Evolutionary conservation across 2,888 invertebrate genomes (phyloP), one percentile per base, ranked within the genome.

Genomic region (Eristalinus aeneus): DNA sequence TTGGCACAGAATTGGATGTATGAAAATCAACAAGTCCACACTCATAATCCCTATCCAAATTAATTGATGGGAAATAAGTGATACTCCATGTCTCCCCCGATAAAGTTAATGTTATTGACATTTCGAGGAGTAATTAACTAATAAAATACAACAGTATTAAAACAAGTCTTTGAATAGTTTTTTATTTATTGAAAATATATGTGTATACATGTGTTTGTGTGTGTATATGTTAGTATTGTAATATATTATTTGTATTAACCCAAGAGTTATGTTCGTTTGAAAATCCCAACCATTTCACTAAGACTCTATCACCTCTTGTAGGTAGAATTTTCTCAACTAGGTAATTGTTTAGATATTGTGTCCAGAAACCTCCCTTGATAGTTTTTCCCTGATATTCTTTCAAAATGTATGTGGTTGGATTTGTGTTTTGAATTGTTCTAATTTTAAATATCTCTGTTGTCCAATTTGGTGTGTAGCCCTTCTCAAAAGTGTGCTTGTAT

Each of bases 321-420:
- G 85, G 81, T 65, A 90, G 39, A 20, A 90, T 83, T 86, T 89
- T 90, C 78, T 91, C 90, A 22, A 91, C 88, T 23, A 91, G 74
- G 82, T 90, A 91, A 20, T 90, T 73, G 58, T 91, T 87, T 1
- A 89, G 89, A 89, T 90, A 80, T 78, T 88, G 89, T 0, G 88
- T 89, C 88, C 89, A 89, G 88, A 91, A 91, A 6, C 88, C 78
- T 27, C 90, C 90, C 36, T 89, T 83, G 22, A 92, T 90, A 5
- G 83, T 76, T 36, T 90, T 77, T 58, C 89, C 81, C 46, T 88
- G 78, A 81, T 89, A 72, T 88, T 91, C 89, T 86, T 87, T 69
- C 54, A 89, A 32, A 36, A 87, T 56, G 87, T 90, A 88, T 80
- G 89, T 87, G 54, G 81, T 74, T 36, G 89, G 90, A 85, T 89